phyloP scores from a whole-genome alignment of 2,797 vertebrate species.

The Carduelis carduelis region DNA sequence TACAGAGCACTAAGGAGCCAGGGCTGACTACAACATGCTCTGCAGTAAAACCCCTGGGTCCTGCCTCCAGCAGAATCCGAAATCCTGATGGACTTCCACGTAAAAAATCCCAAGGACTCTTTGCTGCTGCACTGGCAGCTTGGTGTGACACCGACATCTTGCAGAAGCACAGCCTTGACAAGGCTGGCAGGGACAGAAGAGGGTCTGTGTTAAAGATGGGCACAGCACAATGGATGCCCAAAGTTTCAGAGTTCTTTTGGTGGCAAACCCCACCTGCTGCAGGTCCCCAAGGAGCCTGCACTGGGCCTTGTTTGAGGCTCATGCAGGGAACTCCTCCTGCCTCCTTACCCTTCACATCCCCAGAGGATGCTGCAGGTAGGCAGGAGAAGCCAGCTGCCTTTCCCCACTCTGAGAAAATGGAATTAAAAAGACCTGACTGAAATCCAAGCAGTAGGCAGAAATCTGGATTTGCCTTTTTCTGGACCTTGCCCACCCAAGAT shows the following conservation, averaged over 20 bases:
- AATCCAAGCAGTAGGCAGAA: neutral
- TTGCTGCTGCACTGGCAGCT: neutral
- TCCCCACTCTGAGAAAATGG: neutral
- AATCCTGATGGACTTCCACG: fast-evolving
- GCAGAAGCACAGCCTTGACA: neutral
- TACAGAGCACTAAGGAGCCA: neutral
- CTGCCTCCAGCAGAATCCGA: neutral
- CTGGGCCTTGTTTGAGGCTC: neutral
- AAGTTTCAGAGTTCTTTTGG: neutral
- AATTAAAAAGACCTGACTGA: neutral
- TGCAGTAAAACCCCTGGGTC: neutral
- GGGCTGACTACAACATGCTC: neutral
- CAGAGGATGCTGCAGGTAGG: neutral
- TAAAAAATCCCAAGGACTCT: neutral
- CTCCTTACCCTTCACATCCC: too few species aligned
- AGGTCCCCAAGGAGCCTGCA: neutral
- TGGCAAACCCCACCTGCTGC: neutral
- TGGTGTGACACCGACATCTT: fast-evolving
- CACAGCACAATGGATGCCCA: fast-evolving
- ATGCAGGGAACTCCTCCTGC: neutral
- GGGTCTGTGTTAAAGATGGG: fast-evolving
- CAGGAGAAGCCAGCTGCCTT: neutral
- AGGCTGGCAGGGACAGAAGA: neutral
- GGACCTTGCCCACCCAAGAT: fast-evolving
- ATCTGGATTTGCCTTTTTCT: neutral